Percentiles rank a stretch among this genome's conserved stretches.
Evolutionary conservation across 2,888 invertebrate species (phyloP).

Genomic region (Eurytoma californica): DNA sequence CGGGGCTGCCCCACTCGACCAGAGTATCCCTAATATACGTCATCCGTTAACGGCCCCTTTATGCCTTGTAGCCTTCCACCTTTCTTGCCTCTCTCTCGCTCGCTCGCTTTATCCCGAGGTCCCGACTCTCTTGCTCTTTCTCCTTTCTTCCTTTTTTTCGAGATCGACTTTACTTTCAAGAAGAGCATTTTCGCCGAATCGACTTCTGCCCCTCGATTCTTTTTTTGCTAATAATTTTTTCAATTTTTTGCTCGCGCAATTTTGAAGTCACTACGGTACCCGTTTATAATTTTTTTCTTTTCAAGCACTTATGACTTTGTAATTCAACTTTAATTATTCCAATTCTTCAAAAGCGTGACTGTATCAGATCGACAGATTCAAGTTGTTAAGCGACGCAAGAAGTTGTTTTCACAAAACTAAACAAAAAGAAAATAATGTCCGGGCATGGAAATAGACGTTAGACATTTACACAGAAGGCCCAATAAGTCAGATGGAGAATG

Average conservation of each 20-base stretch:
- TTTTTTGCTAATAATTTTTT: neutral
- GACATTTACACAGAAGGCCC: neutral
- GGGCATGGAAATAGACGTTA: neutral
- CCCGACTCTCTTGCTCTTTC: neutral
- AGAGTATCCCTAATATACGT: slow-evolving; percentile 75
- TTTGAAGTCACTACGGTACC: too few species aligned
- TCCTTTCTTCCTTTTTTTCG: neutral
- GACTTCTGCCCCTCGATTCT: neutral
- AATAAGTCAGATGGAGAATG: slow-evolving; percentile 38
- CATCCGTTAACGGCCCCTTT: slow-evolving; percentile 72
- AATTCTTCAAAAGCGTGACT: too few species aligned
- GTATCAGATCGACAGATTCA: too few species aligned
- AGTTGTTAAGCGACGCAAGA: too few species aligned
- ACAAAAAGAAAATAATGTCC: neutral
- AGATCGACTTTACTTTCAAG: neutral
- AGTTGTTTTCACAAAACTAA: too few species aligned
- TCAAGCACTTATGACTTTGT: too few species aligned
- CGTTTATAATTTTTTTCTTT: too few species aligned
- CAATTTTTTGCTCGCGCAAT: too few species aligned
- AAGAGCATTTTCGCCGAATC: slow-evolving; percentile 18
- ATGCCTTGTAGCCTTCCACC: slow-evolving; percentile 36
- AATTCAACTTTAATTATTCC: too few species aligned
- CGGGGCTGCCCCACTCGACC: slow-evolving; percentile 71
- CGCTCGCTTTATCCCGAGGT: neutral
- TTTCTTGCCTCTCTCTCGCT: slow-evolving; percentile 26